Conservation (phyloP, 2,113 vertebrate genomes). For the Atrichornis clamosus region DNA sequence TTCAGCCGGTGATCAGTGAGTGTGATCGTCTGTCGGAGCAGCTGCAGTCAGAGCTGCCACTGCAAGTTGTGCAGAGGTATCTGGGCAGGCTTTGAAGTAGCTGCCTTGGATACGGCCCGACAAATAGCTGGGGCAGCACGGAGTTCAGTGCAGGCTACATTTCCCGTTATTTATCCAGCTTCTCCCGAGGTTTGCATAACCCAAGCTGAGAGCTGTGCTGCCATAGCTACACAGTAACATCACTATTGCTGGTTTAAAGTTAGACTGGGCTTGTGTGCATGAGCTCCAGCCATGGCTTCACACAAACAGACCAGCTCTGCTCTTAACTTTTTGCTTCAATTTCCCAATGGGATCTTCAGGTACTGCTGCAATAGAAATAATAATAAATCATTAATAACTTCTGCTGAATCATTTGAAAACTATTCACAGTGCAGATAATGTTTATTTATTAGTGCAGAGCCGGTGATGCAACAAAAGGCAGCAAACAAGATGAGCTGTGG, state of each 20-base stretch:
- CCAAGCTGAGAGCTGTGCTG: background rate
- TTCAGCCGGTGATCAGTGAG: background rate
- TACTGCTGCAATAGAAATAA: conserved; percentile 1
- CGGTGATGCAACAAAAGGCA: background rate
- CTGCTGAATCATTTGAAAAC: conserved; percentile 27
- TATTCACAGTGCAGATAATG: background rate
- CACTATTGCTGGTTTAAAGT: background rate
- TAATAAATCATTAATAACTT: conserved; percentile 39
- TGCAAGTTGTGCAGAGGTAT: background rate
- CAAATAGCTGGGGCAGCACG: background rate
- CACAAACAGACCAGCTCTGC: background rate
- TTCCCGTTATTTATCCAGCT: background rate
- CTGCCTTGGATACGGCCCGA: fast-evolving
- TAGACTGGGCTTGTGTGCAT: background rate
- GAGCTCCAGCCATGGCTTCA: background rate
- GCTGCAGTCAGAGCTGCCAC: background rate
- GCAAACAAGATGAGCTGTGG: background rate
- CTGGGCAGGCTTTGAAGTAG: background rate
- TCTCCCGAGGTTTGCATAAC: background rate
- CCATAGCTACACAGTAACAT: background rate
- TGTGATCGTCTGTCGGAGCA: background rate
- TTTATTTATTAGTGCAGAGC: conserved; percentile 39
- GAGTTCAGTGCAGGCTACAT: background rate
- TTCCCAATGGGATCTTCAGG: background rate
- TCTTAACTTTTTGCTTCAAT: conserved; percentile 1